Conservation (phyloP, 2,797 vertebrate genomes). For the Sebastes miniatus region DNA sequence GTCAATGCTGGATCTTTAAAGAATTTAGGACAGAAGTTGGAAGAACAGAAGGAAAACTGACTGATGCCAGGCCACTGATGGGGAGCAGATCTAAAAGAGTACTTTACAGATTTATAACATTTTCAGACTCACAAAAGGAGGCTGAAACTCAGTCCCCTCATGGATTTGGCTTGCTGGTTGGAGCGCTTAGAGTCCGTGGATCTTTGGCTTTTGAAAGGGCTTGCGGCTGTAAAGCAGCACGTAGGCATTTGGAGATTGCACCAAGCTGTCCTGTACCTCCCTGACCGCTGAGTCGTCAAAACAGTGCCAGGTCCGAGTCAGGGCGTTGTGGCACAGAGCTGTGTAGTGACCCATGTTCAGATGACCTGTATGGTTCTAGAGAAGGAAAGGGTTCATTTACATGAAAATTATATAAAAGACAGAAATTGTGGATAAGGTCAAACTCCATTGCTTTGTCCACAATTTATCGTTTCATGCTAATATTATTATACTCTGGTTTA, state of each 20-base stretch:
- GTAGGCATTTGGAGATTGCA: conserved; percentile 85
- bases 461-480: neutral
- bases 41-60: too few relatives aligned
- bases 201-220: conserved; percentile 73
- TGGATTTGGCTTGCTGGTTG: neutral
- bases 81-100: neutral
- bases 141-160: neutral
- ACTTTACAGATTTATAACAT: neutral
- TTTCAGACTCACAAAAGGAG: neutral
- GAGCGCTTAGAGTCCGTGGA: conserved; percentile 53
- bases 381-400: neutral
- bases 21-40: neutral
- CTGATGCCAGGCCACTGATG: neutral
- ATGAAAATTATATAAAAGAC: neutral
- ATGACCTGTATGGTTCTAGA: conserved; percentile 87
- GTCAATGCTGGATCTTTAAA: neutral
- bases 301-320: conserved; percentile 82
- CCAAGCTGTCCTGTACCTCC: conserved; percentile 73
- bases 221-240: conserved; percentile 86
- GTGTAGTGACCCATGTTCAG: conserved; percentile 90
- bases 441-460: neutral
- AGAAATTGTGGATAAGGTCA: neutral
- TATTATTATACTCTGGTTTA: too few relatives aligned
- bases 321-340: conserved; percentile 83
- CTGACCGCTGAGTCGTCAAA: conserved; percentile 83